phyloP scores from a whole-genome alignment of 2,888 invertebrate genomes.

The Agrotis exclamationis region DNA sequence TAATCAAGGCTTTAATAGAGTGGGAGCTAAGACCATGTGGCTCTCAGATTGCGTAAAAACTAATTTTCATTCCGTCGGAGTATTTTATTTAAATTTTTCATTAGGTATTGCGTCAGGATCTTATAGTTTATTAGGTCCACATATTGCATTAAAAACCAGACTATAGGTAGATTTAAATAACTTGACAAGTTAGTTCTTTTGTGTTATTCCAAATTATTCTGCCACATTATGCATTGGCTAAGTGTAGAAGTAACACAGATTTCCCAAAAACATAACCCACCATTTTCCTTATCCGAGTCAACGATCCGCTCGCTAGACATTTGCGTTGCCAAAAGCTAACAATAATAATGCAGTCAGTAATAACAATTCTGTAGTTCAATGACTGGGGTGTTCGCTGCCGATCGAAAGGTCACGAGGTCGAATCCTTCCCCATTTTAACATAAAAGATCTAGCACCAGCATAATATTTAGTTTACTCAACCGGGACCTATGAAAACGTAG shows the following conservation, averaged over 20 bases:
- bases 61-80: conserved; percentile 18
- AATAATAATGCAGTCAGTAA: conserved; percentile 47
- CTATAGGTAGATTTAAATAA: too few species aligned
- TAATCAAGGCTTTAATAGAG: conserved; percentile 35
- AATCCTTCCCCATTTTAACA: conserved; percentile 41
- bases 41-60: conserved; percentile 23
- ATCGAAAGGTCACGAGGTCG: conserved; percentile 53
- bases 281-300: conserved; percentile 16
- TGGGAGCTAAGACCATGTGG: conserved; percentile 18
- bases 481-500: conserved; percentile 9
- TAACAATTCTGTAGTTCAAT: conserved; percentile 40
- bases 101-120: neutral
- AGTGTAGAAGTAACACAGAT: conserved; percentile 5
- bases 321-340: conserved; percentile 26
- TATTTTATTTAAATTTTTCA: conserved; percentile 8
- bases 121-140: neutral
- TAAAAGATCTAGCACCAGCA: conserved; percentile 7
- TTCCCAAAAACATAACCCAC: neutral
- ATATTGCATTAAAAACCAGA: neutral
- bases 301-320: conserved; percentile 25
- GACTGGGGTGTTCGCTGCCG: conserved; percentile 33
- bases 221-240: neutral
- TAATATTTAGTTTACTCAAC: conserved; percentile 28
- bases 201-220: neutral
- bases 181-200: too few species aligned